Percentiles rank a stretch among this genome's conserved stretches.
phyloP scores from a whole-genome alignment of 2,888 invertebrate genomes.

The Cylindroiulus punctatus region DNA sequence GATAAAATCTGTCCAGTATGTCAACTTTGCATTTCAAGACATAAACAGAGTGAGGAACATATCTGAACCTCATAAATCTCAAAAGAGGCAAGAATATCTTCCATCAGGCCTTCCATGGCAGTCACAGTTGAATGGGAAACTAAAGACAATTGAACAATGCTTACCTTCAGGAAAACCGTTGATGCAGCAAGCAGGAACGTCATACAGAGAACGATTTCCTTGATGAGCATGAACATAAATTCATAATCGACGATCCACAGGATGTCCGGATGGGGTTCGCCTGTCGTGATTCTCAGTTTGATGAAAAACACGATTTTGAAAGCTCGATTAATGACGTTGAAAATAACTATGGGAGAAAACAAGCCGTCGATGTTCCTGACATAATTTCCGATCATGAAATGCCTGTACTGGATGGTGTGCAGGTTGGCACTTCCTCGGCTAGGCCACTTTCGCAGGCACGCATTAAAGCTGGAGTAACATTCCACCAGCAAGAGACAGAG shows the following conservation, averaged over 20 bases:
- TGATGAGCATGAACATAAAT: slow-evolving; percentile 19
- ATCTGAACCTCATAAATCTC: too few relatives aligned
- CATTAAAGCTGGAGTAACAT: background rate
- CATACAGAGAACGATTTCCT: slow-evolving; percentile 32
- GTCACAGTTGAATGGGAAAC: background rate
- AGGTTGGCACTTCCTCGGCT: background rate
- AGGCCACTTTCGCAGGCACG: background rate
- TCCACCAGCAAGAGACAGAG: background rate
- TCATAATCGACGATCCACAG: background rate
- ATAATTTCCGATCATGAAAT: slow-evolving; percentile 20
- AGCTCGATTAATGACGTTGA: background rate
- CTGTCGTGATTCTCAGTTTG: background rate
- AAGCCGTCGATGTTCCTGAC: slow-evolving; percentile 24
- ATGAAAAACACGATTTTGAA: slow-evolving; percentile 7
- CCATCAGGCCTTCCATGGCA: too few relatives aligned
- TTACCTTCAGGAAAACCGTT: background rate
- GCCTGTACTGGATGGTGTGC: slow-evolving; percentile 23
- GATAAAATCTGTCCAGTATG: too few relatives aligned
- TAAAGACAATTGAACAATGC: background rate
- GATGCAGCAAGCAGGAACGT: background rate
- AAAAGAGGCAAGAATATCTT: too few relatives aligned
- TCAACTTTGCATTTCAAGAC: too few relatives aligned
- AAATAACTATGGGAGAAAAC: background rate
- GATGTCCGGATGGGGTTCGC: background rate
- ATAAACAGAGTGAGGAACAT: too few relatives aligned